Evolutionary conservation across 2,888 invertebrate species (phyloP).

Genomic region (Automeris io): DNA sequence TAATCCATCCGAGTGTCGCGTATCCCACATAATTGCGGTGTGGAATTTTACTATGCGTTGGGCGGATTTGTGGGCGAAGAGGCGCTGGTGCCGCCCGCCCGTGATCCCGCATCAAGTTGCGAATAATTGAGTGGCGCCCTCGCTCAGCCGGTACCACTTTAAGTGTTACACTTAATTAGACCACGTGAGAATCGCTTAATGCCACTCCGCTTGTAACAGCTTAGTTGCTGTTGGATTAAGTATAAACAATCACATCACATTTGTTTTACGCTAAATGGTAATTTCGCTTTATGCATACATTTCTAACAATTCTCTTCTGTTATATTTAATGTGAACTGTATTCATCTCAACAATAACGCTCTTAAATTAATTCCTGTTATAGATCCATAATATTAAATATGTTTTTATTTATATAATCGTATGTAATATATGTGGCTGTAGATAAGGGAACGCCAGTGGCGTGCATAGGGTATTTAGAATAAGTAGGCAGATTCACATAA

Average conservation of each 20-base stretch:
- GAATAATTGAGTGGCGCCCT: constrained; percentile 65
- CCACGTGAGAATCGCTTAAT: constrained; percentile 60
- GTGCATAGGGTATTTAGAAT: too few relatives aligned
- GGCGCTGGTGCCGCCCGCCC: constrained; percentile 17
- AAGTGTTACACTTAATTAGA: constrained; percentile 68
- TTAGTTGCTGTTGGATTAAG: constrained; percentile 48
- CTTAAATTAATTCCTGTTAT: too few relatives aligned
- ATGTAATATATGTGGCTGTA: too few relatives aligned
- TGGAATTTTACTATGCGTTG: constrained; percentile 53
- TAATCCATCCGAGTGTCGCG: constrained; percentile 66
- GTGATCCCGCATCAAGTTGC: constrained; percentile 69
- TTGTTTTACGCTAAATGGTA: constrained; percentile 17
- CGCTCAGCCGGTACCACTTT: constrained; percentile 38
- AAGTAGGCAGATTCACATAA: too few relatives aligned
- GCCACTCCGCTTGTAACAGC: constrained; percentile 31
- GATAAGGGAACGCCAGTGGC: too few relatives aligned
- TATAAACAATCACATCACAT: constrained; percentile 38
- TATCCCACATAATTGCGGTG: constrained; percentile 61
- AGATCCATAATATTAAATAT: too few relatives aligned
- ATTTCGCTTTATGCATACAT: constrained; percentile 16
- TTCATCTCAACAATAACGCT: too few relatives aligned
- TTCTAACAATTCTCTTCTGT: constrained; percentile 3
- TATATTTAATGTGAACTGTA: too few relatives aligned
- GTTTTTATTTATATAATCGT: too few relatives aligned
- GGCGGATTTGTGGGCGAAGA: constrained; percentile 38